Percentiles rank a stretch among this genome's conserved stretches.
phyloP scores from a whole-genome alignment of 2,113 vertebrate species.

The Cnemophilus loriae region DNA sequence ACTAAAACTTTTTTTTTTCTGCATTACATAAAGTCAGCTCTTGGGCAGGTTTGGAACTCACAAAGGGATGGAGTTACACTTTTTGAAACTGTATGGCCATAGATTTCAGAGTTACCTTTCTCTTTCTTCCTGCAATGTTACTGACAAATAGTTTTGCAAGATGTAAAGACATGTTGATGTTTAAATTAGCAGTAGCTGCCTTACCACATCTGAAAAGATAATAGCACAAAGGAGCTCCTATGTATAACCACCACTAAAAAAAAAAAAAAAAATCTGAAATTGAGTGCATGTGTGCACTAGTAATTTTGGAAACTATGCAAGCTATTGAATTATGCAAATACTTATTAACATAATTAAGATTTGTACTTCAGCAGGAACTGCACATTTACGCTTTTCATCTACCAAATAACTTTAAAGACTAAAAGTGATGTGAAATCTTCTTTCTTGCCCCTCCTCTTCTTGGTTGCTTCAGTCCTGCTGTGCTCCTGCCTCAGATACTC shows the following conservation, averaged over 20 bases:
- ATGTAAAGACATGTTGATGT: not conserved
- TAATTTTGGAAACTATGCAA: not conserved
- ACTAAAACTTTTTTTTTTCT: not conserved
- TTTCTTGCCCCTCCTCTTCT: fast-evolving
- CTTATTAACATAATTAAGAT: not conserved
- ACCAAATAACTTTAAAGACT: not conserved
- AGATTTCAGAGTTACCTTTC: not conserved
- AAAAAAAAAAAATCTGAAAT: not conserved
- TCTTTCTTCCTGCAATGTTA: not conserved
- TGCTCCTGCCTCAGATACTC: not conserved
- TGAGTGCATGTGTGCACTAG: fast-evolving
- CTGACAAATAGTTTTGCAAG: not conserved
- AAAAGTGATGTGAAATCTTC: not conserved
- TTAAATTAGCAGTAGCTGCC: not conserved
- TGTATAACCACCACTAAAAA: not conserved
- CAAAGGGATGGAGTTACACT: not conserved
- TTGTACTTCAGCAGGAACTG: not conserved
- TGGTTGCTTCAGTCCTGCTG: not conserved
- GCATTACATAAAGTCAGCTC: not conserved
- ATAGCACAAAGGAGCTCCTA: not conserved
- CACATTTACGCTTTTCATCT: not conserved
- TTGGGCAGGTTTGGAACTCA: not conserved
- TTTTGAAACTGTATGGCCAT: not conserved
- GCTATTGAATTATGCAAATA: not conserved
- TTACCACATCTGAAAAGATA: not conserved